These are phyloP conservation scores for Corvus moneduloides DNA, from an alignment of 2,113 vertebrate genomes.

Conservation along the genomic window DNA sequence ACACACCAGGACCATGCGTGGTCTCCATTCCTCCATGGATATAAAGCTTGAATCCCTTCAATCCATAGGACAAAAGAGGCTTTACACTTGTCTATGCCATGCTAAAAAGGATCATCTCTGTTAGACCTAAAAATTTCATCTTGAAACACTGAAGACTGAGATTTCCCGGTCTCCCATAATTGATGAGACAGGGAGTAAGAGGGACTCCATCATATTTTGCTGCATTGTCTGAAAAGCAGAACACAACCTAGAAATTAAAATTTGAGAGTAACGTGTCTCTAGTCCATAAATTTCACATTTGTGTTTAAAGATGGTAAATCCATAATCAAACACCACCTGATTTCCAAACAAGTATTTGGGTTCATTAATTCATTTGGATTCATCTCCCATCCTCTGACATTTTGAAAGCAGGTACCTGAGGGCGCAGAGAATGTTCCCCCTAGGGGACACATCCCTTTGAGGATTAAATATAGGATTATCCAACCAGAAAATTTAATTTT, in stretches of 20 bases:
- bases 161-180: neutral
- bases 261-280: neutral
- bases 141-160: neutral
- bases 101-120: neutral
- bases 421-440: neutral
- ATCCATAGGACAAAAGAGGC: neutral
- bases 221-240: neutral
- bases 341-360: neutral
- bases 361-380: neutral
- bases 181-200: neutral
- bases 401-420: neutral
- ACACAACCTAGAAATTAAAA: neutral
- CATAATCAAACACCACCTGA: neutral
- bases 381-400: neutral
- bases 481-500: conserved; percentile 62
- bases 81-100: neutral
- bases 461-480: conserved; percentile 28
- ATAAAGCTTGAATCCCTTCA: neutral
- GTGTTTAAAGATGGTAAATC: neutral
- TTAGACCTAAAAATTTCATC: neutral
- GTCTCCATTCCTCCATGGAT: neutral
- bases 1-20: neutral
- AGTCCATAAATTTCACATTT: neutral
- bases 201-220: neutral
- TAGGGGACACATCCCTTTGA: neutral